Evolutionary conservation across 1,140 invertebrate species (phyloP), one percentile per base, ranked within the genome.

Genomic region (Heliconius nattereri): DNA sequence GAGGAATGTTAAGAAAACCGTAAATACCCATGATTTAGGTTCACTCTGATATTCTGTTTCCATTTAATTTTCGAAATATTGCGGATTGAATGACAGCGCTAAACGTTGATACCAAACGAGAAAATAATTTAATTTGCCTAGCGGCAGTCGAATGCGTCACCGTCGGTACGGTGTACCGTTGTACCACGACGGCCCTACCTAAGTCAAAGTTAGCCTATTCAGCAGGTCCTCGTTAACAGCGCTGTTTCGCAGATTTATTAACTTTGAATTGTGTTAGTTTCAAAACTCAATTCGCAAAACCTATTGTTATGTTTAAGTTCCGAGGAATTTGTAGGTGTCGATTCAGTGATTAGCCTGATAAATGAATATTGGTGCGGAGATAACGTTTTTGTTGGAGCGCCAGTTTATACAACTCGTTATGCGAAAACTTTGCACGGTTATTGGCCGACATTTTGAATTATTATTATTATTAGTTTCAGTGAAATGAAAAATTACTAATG

Each of bases 171-270:
- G n/a, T n/a, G n/a, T 49, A 13, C 45, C 45, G 45, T 49, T 49
- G 45, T 19, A 5, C 16, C 16, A 19, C 49, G 45, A 20, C 19
- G 49, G 49, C 49, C 19, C 2, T 8, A 52, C 16, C 66, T 78
- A 78, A 71, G 72, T 78, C 76, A 71, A 78, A 78, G 52, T 76
- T 71, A 49, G 76, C 45, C 76, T 70, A 78, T 78, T n/a, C 13
- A 72, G 71, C 35, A 35, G 71, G 9, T 66, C 26, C n/a, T 26
- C 37, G 76, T 78, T 73, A 72, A 78, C 76, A 37, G 72, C 49
- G 45, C 76, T 52, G 52, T 78, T 72, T 71, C 76, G 40, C 20
- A 76, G 71, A 78, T 78, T 78, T 78, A 78, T 78, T 78, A 78
- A 78, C 32, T 78, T 78, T 16, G 35, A 78, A 71, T 71, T 78